Conservation (phyloP, 2,888 invertebrate species). For the Ochlodes sylvanus region DNA sequence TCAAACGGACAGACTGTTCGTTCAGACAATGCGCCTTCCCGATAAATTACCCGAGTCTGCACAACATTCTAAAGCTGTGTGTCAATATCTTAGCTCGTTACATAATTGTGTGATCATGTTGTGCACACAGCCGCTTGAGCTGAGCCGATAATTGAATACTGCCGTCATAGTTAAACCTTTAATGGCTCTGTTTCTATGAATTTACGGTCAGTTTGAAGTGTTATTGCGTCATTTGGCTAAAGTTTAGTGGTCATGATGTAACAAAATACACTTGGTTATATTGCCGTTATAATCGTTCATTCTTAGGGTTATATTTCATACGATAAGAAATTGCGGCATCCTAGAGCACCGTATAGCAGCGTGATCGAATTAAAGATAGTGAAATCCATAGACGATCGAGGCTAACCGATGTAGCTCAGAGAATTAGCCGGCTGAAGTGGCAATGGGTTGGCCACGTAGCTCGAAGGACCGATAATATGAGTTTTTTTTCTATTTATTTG, state of each 20-base stretch:
- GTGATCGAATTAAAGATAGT: too few relatives aligned
- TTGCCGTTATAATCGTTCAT: neutral
- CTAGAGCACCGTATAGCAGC: neutral
- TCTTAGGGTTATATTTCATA: neutral
- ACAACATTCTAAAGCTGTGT: too few relatives aligned
- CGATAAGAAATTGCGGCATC: neutral
- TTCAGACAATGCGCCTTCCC: too few relatives aligned
- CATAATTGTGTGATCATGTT: neutral
- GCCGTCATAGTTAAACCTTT: neutral
- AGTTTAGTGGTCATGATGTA: neutral
- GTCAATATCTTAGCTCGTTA: neutral
- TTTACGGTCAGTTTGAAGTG: neutral
- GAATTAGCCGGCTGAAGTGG: too few relatives aligned
- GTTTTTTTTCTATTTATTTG: too few relatives aligned
- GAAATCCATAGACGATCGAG: too few relatives aligned
- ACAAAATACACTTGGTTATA: slow-evolving; percentile 2
- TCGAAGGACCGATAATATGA: too few relatives aligned
- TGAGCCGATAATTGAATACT: neutral
- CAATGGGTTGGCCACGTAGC: too few relatives aligned
- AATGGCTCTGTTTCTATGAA: neutral
- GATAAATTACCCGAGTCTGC: too few relatives aligned
- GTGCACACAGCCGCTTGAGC: neutral
- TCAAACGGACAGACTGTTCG: too few relatives aligned
- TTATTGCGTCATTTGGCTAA: neutral
- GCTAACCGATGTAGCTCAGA: too few relatives aligned